These are phyloP conservation scores for Microtus pennsylvanicus DNA, from an alignment of 2,113 vertebrate genomes.

Conservation along the genomic window DNA sequence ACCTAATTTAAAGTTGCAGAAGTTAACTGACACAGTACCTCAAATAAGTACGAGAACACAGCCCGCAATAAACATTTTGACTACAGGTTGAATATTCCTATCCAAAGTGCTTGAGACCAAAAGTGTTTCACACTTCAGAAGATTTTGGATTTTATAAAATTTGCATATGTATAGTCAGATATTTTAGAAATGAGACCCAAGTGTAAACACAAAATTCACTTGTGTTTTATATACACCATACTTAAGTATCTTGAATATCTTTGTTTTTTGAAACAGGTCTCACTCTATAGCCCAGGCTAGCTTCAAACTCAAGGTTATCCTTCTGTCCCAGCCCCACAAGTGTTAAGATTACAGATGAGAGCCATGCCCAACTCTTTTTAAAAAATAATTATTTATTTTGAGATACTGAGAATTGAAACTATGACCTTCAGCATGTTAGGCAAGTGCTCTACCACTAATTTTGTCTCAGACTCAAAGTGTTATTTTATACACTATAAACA, in stretches of 20 bases:
- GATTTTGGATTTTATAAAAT: not conserved
- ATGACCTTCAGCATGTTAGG: not conserved
- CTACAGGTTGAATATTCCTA: not conserved
- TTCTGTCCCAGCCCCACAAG: not conserved
- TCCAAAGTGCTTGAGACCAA: not conserved
- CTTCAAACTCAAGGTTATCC: not conserved
- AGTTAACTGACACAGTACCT: slow-evolving; percentile 14
- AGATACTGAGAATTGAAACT: not conserved
- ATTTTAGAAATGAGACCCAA: not conserved
- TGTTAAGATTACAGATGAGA: not conserved
- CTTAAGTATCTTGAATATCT: not conserved
- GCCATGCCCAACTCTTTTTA: not conserved
- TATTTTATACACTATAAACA: not conserved
- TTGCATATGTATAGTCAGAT: not conserved
- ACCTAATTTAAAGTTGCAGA: slow-evolving; percentile 50
- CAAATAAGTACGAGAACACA: not conserved
- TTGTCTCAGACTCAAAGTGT: not conserved
- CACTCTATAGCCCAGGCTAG: not conserved
- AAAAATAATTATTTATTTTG: not conserved
- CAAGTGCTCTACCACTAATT: not conserved
- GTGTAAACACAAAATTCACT: not conserved
- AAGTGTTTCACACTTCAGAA: not conserved
- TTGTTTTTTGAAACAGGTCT: not conserved
- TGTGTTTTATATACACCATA: not conserved
- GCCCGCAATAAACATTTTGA: slow-evolving; percentile 41